Base-by-base conservation (phyloP, 2,888 invertebrate species). In the Nowickia ferox region DNA sequence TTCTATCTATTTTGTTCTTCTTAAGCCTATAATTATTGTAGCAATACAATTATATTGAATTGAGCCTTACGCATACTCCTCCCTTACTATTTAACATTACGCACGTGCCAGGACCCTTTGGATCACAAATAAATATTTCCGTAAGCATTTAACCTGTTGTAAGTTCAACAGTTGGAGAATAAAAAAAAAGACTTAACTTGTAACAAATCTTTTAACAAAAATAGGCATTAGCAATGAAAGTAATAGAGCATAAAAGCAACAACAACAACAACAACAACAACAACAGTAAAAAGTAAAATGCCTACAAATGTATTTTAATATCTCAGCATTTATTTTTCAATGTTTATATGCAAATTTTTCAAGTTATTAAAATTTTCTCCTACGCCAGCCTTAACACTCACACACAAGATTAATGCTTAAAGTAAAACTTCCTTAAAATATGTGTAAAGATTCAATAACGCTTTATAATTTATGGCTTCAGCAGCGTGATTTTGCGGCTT, bases 391-490 rank as follows among this genome's bases (percentile, higher is more conserved):
- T 30, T 38, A 38, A 15, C 11, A 59, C 59, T n/a, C 30, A 40
- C 13, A 38, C 13, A n/a, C 2, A 57, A 38, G 6, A 42, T 61
- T 61, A 17, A 9, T 61, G 9, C n/a, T 40, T 2, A 59, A 59
- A 17, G n/a, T 40, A 59, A n/a, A n/a, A 59, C 59, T 10, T 61
- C 40, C 40, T 17, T 10, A 9, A n/a, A 59, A 40, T 40, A 59
- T 59, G 40, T n/a, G 30, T 11, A 17, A 17, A 42, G 17, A 61
- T 42, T 61, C 61, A 61, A 61, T 61, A 61, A 42, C n/a, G 17
- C 17, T 61, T 61, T 61, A 42, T 40, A 42, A 59, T 59, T 59
- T 38, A 59, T 59, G n/a, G 61, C 11, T 42, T 11, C 40, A 42
- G 42, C 17, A n/a, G 19, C 30, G 6, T 30, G 42, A 42, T 61